These are phyloP conservation scores for Hirundichthys speculiger DNA, from an alignment of 2,113 vertebrate genomes.

Conservation along the genomic window DNA sequence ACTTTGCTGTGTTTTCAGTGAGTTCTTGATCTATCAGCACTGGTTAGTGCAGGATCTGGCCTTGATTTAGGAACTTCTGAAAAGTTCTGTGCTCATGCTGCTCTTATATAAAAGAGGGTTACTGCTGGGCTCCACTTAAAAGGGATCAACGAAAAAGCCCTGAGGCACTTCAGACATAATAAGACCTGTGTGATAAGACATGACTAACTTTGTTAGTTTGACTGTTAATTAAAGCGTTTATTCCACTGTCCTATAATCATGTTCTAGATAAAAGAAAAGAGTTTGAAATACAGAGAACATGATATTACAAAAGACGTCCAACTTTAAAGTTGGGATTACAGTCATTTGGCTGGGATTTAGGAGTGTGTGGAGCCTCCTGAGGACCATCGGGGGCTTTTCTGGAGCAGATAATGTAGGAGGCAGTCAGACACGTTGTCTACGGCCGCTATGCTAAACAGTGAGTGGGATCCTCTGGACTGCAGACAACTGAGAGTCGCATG, in stretches of 20 bases:
- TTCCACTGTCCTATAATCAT: constrained; percentile 19
- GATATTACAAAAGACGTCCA: constrained; percentile 21
- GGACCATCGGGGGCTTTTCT: neutral
- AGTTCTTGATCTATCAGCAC: neutral
- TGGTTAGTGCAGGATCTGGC: neutral
- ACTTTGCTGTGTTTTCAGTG: neutral
- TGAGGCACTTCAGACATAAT: constrained; percentile 25
- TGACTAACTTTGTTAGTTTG: constrained; percentile 35
- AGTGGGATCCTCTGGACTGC: constrained; percentile 8
- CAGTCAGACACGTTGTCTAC: no score
- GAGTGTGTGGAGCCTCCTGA: neutral
- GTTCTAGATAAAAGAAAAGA: constrained; percentile 24
- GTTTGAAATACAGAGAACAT: neutral
- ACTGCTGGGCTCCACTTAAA: constrained; percentile 5
- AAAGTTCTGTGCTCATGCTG: constrained; percentile 4
- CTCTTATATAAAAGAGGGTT: constrained; percentile 6
- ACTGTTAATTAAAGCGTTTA: constrained; percentile 40
- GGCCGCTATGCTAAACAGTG: neutral
- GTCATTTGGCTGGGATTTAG: neutral
- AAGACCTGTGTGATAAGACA: constrained; percentile 23
- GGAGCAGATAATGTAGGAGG: neutral
- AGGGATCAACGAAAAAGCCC: constrained; percentile 24
- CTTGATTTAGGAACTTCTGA: neutral
- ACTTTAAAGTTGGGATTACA: constrained; percentile 7
- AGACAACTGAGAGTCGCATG: constrained; percentile 1